Conservation (phyloP, 2,888 invertebrate genomes). For the Linnaemya tessellans region DNA sequence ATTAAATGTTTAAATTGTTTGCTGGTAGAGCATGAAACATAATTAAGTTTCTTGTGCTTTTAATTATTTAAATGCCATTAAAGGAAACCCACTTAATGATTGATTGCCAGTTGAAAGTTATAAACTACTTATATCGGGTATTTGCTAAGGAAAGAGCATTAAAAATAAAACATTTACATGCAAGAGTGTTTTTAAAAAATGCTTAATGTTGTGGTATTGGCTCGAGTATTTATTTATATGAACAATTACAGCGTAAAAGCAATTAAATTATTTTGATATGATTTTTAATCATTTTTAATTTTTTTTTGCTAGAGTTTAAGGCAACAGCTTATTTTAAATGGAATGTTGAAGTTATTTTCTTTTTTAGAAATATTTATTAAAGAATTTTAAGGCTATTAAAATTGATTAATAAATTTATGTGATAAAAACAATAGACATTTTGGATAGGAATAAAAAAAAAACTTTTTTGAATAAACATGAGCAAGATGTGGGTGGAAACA, state of each 20-base stretch:
- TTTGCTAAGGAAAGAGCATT: not conserved
- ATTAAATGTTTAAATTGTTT: not conserved
- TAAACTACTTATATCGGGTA: not conserved
- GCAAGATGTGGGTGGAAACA: not conserved
- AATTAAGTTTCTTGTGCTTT: constrained; percentile 15
- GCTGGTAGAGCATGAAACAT: not conserved
- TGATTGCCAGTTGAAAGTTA: not conserved
- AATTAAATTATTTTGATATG: constrained; percentile 71
- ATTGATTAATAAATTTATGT: not conserved
- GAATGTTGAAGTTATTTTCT: constrained; percentile 33
- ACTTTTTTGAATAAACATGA: not conserved
- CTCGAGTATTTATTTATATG: too few species aligned
- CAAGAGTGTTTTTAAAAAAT: constrained; percentile 46
- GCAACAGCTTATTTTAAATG: constrained; percentile 2
- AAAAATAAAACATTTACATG: too few species aligned
- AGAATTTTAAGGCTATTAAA: not conserved
- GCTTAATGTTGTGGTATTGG: not conserved
- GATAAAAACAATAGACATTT: not conserved
- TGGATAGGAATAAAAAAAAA: not conserved
- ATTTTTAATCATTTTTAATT: not conserved
- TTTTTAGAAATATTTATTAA: not conserved
- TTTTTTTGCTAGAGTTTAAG: not conserved
- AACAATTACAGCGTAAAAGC: constrained; percentile 45
- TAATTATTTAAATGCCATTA: constrained; percentile 55
- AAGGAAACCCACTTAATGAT: constrained; percentile 33